Conservation (phyloP, 2,888 invertebrate species). For the Cancer borealis region DNA sequence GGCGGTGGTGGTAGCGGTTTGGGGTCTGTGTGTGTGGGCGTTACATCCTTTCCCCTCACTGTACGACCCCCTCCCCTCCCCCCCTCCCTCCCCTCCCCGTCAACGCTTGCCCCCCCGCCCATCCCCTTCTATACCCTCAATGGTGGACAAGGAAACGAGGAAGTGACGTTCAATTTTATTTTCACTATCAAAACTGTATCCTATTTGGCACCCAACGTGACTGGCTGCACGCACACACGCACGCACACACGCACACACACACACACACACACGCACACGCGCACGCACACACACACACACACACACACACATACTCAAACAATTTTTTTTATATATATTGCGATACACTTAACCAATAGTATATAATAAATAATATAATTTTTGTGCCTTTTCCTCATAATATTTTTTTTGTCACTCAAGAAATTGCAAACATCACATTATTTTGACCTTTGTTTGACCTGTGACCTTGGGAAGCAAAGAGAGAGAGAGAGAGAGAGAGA, state of each 20-base stretch:
- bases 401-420: no score
- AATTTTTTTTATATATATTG: no score
- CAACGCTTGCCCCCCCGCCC: background rate
- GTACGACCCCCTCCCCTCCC: background rate
- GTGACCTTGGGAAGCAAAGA: background rate
- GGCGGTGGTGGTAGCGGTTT: slow-evolving; percentile 23
- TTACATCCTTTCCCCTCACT: background rate
- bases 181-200: background rate
- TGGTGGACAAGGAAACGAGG: background rate
- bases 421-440: no score
- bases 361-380: no score
- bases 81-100: background rate
- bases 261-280: background rate
- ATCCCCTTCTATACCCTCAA: background rate
- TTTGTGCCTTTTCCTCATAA: no score
- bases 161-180: slow-evolving; percentile 1
- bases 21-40: background rate
- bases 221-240: background rate
- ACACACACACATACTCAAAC: background rate
- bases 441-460: no score
- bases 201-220: slow-evolving; percentile 23
- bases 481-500: no score
- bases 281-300: slow-evolving; percentile 38
- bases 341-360: no score
- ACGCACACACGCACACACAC: background rate